Evolutionary conservation across 2,797 vertebrate species (phyloP).

Genomic region (Chaenodraco wilsoni): DNA sequence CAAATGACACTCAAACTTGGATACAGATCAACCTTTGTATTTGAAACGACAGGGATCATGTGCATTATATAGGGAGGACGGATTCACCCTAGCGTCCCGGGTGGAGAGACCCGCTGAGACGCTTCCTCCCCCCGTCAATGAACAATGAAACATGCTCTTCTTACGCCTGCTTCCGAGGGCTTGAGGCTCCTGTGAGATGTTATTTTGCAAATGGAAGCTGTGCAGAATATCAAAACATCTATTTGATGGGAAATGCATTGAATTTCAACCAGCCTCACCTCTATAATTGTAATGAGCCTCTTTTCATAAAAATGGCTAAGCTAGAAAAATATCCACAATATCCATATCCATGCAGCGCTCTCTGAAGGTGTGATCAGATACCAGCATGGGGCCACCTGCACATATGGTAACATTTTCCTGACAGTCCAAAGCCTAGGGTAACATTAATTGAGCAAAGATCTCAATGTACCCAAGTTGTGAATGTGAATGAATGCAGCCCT

Average conservation of each 20-base stretch:
- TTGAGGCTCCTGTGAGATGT: conserved; percentile 1
- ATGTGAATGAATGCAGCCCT: conserved; percentile 22
- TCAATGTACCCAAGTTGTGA: conserved; percentile 23
- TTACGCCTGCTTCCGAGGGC: not conserved
- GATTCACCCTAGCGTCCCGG: no score
- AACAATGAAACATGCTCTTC: conserved; percentile 25
- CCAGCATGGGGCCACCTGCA: not conserved
- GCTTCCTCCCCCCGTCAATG: not conserved
- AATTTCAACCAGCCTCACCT: not conserved
- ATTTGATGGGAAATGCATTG: conserved; percentile 8
- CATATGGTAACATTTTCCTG: conserved; percentile 1
- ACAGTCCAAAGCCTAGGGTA: conserved; percentile 16
- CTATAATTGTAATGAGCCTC: not conserved
- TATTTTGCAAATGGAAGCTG: not conserved
- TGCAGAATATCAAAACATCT: conserved; percentile 1
- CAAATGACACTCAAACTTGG: no score
- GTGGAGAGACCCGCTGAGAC: no score
- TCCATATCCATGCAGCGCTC: not conserved
- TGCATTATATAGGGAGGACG: no score
- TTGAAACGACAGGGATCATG: no score
- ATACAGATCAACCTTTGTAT: no score
- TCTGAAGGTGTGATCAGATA: conserved; percentile 8
- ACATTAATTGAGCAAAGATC: conserved; percentile 13
- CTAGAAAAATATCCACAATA: not conserved
- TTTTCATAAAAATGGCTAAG: conserved; percentile 22